Conservation (phyloP, 2,888 invertebrate genomes). For the Meteorus cinctellus region DNA sequence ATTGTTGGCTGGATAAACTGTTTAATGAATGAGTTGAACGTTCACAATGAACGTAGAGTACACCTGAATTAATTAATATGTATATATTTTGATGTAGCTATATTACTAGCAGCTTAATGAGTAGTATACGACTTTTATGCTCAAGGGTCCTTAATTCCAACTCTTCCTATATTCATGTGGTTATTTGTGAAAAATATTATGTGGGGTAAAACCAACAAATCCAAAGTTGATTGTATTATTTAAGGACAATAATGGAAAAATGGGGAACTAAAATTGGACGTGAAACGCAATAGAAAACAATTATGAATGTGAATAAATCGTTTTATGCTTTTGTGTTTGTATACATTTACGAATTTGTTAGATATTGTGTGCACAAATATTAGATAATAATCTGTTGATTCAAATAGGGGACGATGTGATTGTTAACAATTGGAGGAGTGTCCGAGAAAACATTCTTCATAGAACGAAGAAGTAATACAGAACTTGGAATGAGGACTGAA, state of each 20-base stretch:
- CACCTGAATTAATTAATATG: background rate
- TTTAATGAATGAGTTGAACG: background rate
- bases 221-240: background rate
- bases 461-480: background rate
- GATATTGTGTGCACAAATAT: slow-evolving; percentile 27
- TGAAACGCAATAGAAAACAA: background rate
- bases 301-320: background rate
- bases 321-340: background rate
- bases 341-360: background rate
- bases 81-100: background rate
- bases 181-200: background rate
- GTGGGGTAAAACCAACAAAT: background rate
- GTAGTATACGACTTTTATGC: no score
- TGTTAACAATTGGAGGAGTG: no score
- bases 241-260: background rate
- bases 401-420: slow-evolving; percentile 24
- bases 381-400: slow-evolving; percentile 40
- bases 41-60: background rate
- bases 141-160: no score
- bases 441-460: no score
- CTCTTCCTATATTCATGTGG: background rate
- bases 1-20: slow-evolving; percentile 29
- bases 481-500: background rate
- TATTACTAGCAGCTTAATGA: no score
- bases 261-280: background rate